phyloP scores from a whole-genome alignment of 1,140 invertebrate species.

The Zaprionus kolodkinae region DNA sequence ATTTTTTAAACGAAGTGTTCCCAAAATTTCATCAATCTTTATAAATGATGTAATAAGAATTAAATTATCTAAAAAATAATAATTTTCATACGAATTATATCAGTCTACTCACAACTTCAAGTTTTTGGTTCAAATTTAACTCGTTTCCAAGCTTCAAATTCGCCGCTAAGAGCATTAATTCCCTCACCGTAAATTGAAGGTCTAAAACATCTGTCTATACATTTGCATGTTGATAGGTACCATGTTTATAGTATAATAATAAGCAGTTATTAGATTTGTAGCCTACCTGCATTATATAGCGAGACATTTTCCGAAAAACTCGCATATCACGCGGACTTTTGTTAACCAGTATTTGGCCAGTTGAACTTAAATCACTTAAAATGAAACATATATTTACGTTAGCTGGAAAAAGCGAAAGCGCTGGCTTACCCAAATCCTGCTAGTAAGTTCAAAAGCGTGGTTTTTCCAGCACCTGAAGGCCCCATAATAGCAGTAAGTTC shows the following conservation, averaged over 20 bases:
- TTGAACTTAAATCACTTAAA: constrained; percentile 79
- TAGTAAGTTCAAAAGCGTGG: constrained; percentile 92
- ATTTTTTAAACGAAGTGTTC: constrained; percentile 87
- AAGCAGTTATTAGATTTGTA: neutral
- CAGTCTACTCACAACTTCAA: constrained; percentile 87
- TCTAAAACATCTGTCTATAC: constrained; percentile 91
- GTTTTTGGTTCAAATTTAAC: constrained; percentile 87
- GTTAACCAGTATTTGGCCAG: constrained; percentile 90
- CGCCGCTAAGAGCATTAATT: constrained; percentile 94
- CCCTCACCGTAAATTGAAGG: constrained; percentile 92
- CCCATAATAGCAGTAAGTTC: constrained; percentile 91
- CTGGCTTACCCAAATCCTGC: constrained; percentile 91
- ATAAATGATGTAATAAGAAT: constrained; percentile 18
- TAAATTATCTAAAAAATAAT: neutral
- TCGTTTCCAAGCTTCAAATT: constrained; percentile 93
- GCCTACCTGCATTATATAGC: constrained; percentile 95
- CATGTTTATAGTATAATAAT: neutral
- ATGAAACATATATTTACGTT: neutral
- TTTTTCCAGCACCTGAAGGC: constrained; percentile 95
- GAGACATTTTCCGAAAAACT: constrained; percentile 93
- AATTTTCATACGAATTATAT: neutral
- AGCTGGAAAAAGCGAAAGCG: neutral
- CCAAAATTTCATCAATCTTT: constrained; percentile 90
- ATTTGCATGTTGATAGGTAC: neutral
- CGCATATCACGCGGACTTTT: constrained; percentile 89